Base-by-base conservation (phyloP, 2,888 invertebrate species). In the Nymphalis urticae region DNA sequence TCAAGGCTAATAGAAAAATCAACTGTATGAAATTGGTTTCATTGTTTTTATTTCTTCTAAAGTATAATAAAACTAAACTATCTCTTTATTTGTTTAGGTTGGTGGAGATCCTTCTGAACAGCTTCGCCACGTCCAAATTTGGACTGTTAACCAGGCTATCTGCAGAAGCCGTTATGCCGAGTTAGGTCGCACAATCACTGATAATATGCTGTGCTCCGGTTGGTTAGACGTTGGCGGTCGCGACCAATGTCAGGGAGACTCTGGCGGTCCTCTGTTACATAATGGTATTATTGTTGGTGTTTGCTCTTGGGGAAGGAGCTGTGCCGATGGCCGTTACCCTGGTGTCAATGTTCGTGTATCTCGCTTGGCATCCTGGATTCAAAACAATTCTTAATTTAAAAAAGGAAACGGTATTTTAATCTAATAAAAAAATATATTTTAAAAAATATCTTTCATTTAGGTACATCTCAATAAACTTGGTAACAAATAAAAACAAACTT, bases 161-260 rank as follows among this genome's bases (percentile, higher is more conserved):
- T 85, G 85, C 75, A 77, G 73, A 56, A 54, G 60, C 5, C 79
- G 80, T 5, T 85, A 85, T 64, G 72, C 71, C 0, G 73, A 72
- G 1, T 5, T 77, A 3, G 73, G 79, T 1, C 47, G 42, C 5
- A 66, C 68, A 3, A 65, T 86, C 47, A 84, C 82, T 8, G 79
- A 81, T 66, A 83, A 84, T 75, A 85, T 87, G 86, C 47, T 87
- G 69, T 88, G 88, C 76, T 78, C 85, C 13, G 88, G 86, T 3
- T 82, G 80, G 80, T 75, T 86, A 54, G 82, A 84, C 62, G 82
- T 85, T 0, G 87, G 87, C 7, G 88, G 88, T 42, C 85, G 87
- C 36, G 88, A 84, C 70, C 84, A 85, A 77, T 89, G 89, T 78
- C 80, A 80, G 65, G 85, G 85, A 2, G 89, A 87, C 75, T 83